These are phyloP conservation scores for Temnothorax ravouxi DNA, from an alignment of 2,888 invertebrate species.

Conservation along the genomic window DNA sequence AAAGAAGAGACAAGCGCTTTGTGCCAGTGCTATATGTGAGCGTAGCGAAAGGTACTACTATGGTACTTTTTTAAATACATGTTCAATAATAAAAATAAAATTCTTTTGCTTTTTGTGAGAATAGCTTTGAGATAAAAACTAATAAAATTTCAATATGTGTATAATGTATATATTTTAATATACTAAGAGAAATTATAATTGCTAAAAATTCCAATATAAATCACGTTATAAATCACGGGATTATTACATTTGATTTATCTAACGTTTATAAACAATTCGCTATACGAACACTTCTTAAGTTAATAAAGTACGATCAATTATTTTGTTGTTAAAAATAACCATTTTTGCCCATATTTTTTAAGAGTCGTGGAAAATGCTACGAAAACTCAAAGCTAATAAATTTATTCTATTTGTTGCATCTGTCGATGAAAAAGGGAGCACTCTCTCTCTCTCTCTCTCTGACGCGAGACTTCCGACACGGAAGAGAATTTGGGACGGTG, in stretches of 20 bases:
- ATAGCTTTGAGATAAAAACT: neutral
- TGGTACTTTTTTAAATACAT: constrained; percentile 1
- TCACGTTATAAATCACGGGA: neutral
- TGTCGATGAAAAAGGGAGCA: neutral
- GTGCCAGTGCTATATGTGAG: constrained; percentile 81
- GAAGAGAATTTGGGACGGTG: constrained; percentile 64
- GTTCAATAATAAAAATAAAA: neutral
- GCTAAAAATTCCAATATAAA: neutral
- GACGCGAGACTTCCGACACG: constrained; percentile 46
- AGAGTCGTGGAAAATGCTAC: neutral
- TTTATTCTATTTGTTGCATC: neutral
- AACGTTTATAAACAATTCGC: neutral
- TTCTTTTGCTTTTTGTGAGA: neutral
- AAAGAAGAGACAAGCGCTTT: constrained; percentile 75
- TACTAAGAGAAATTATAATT: neutral
- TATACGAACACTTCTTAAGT: neutral
- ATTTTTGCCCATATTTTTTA: neutral
- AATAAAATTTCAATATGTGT: neutral
- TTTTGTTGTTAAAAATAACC: neutral
- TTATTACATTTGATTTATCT: neutral
- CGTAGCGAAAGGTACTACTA: constrained; percentile 73
- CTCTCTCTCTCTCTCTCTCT: too few relatives aligned
- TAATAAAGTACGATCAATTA: neutral
- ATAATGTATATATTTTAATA: neutral
- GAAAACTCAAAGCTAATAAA: neutral